Evolutionary conservation across 2,888 invertebrate genomes (phyloP).

Genomic region (Drosophila subquinaria): DNA sequence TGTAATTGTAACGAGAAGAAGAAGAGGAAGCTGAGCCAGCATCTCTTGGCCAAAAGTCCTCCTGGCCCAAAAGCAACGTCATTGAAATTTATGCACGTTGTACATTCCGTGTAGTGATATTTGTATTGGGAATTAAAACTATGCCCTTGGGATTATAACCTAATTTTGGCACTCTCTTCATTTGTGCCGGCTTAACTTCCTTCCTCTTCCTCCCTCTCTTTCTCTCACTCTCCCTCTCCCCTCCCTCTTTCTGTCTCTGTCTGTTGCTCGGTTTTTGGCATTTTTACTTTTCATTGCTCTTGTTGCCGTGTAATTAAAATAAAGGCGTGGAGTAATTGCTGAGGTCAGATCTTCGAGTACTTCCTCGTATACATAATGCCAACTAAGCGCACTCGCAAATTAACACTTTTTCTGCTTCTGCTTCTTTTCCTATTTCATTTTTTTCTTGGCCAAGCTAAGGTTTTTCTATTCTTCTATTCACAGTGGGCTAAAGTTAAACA

Average conservation of each 20-base stretch:
- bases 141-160: slow-evolving; percentile 79
- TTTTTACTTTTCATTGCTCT: slow-evolving; percentile 80
- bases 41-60: slow-evolving; percentile 4
- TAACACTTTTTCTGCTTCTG: slow-evolving; percentile 73
- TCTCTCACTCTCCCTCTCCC: no score
- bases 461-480: slow-evolving; percentile 13
- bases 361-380: slow-evolving; percentile 65
- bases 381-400: slow-evolving; percentile 74
- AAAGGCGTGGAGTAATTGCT: slow-evolving; percentile 82
- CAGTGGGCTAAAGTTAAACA: not conserved
- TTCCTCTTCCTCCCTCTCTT: not conserved
- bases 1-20: slow-evolving; percentile 66
- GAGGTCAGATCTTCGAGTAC: slow-evolving; percentile 70
- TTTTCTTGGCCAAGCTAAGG: not conserved
- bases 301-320: slow-evolving; percentile 80
- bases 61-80: slow-evolving; percentile 56
- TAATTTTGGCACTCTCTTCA: slow-evolving; percentile 70
- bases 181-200: slow-evolving; percentile 14
- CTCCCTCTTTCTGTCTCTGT: not conserved
- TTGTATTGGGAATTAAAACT: slow-evolving; percentile 82
- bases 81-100: slow-evolving; percentile 81
- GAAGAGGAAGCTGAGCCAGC: slow-evolving; percentile 56
- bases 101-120: slow-evolving; percentile 82
- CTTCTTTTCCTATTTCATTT: not conserved
- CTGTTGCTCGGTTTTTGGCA: slow-evolving; percentile 33